A percentile compares a stretch with the other conserved stretches of the same genome.
phyloP scores from a whole-genome alignment of 1,140 invertebrate genomes.

The Penaeus chinensis region DNA sequence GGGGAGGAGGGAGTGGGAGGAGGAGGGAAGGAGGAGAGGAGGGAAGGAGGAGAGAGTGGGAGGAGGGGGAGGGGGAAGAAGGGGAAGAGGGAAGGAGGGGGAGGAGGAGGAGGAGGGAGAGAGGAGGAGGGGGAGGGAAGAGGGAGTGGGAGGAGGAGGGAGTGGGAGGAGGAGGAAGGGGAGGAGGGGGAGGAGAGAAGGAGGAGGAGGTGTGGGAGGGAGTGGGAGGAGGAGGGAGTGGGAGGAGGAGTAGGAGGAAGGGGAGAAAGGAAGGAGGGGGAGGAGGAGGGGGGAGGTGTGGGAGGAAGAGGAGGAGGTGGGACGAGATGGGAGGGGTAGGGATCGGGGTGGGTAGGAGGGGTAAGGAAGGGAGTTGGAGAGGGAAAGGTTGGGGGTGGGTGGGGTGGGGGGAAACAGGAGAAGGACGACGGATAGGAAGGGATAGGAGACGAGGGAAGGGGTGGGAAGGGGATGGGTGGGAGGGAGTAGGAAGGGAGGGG shows the following conservation, averaged over 20 bases:
- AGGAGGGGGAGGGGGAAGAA: background rate
- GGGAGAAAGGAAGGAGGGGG: too few species aligned
- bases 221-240: background rate
- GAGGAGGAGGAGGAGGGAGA: too few species aligned
- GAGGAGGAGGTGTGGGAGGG: background rate
- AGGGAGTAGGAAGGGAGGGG: too few species aligned
- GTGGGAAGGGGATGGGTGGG: too few species aligned
- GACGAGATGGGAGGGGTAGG: background rate
- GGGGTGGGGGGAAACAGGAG: too few species aligned
- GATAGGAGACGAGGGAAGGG: too few species aligned
- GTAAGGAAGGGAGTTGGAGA: too few species aligned
- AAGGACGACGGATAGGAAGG: too few species aligned
- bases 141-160: background rate
- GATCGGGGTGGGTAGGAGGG: too few species aligned
- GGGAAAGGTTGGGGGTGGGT: too few species aligned
- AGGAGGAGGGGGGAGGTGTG: background rate
- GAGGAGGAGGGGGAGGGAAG: background rate
- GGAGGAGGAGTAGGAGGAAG: too few species aligned
- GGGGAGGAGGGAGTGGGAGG: background rate
- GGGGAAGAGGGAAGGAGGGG: background rate
- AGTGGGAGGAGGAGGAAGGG: background rate
- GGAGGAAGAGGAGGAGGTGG: background rate
- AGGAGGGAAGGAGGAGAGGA: background rate
- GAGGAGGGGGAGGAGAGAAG: background rate
- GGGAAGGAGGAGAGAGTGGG: background rate